phyloP scores from a whole-genome alignment of 1,140 invertebrate species.

The Harpegnathos saltator region DNA sequence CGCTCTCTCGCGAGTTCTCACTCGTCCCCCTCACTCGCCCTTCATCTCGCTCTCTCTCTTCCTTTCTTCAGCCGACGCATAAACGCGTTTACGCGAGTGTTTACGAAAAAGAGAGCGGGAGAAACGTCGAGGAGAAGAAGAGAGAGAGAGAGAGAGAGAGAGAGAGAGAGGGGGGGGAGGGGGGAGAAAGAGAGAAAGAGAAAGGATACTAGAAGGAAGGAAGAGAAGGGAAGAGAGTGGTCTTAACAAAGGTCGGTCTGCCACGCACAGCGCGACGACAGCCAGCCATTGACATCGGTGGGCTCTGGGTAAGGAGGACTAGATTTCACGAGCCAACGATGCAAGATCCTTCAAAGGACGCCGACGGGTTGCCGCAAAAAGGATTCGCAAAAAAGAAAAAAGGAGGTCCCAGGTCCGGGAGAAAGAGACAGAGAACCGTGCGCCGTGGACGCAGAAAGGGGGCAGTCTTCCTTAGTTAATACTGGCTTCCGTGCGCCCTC shows the following conservation, averaged over 20 bases:
- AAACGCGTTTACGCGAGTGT: slow-evolving; percentile 44
- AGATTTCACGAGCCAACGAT: slow-evolving; percentile 86
- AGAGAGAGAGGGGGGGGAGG: slow-evolving; percentile 80
- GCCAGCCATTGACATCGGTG: slow-evolving; percentile 84
- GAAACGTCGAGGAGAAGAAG: slow-evolving; percentile 51
- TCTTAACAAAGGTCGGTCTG: slow-evolving; percentile 83
- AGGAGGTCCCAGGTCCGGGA: slow-evolving; percentile 3
- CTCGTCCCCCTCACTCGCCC: slow-evolving; percentile 1
- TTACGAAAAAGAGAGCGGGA: slow-evolving; percentile 44
- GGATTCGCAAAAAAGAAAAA: slow-evolving; percentile 80
- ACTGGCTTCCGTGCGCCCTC: slow-evolving; percentile 65
- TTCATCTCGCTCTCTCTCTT: background rate
- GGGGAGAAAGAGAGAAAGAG: slow-evolving; percentile 45
- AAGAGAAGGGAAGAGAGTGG: slow-evolving; percentile 76
- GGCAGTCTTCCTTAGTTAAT: slow-evolving; percentile 71
- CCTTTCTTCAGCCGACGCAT: background rate
- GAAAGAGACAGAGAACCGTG: slow-evolving; percentile 46
- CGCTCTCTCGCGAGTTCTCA: background rate
- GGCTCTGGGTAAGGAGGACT: slow-evolving; percentile 82
- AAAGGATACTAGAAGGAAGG: slow-evolving; percentile 59
- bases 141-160: slow-evolving; percentile 53
- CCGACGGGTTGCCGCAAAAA: slow-evolving; percentile 83
- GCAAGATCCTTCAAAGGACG: slow-evolving; percentile 84
- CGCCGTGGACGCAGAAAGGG: slow-evolving; percentile 65
- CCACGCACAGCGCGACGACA: slow-evolving; percentile 70